These are phyloP conservation scores for Mugil cephalus DNA, from an alignment of 2,113 vertebrate genomes.

Conservation along the genomic window DNA sequence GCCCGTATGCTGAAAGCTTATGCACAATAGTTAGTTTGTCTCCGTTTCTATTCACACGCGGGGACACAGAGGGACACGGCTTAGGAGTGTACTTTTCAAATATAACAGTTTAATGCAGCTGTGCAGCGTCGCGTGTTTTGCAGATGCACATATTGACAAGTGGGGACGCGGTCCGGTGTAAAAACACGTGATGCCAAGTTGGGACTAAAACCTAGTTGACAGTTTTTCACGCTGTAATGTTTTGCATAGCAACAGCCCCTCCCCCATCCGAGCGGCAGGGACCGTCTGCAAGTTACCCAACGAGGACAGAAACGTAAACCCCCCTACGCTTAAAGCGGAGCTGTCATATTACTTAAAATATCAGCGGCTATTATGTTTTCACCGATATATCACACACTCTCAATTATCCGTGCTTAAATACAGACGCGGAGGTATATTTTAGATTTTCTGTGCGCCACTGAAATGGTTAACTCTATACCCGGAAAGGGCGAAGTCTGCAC, in stretches of 20 bases:
- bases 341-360: background rate
- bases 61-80: background rate
- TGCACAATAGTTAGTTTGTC: background rate
- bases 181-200: slow-evolving; percentile 37
- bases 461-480: slow-evolving; percentile 80
- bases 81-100: background rate
- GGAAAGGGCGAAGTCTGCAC: slow-evolving; percentile 86
- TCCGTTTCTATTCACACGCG: background rate
- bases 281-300: slow-evolving; percentile 62
- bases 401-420: accelerated
- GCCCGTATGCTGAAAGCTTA: background rate
- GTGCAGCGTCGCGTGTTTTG: background rate
- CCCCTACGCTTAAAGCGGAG: background rate
- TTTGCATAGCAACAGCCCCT: slow-evolving; percentile 88
- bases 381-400: accelerated
- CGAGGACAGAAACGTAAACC: slow-evolving; percentile 58
- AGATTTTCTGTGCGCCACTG: background rate
- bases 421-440: accelerated
- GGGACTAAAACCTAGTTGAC: slow-evolving; percentile 68
- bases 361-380: accelerated
- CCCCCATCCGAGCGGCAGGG: slow-evolving; percentile 66
- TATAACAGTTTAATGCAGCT: background rate
- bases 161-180: slow-evolving; percentile 45
- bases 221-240: slow-evolving; percentile 82
- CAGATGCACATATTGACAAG: slow-evolving; percentile 25